These are phyloP conservation scores for Solea solea DNA, from an alignment of 2,113 vertebrate genomes.

Conservation along the genomic window DNA sequence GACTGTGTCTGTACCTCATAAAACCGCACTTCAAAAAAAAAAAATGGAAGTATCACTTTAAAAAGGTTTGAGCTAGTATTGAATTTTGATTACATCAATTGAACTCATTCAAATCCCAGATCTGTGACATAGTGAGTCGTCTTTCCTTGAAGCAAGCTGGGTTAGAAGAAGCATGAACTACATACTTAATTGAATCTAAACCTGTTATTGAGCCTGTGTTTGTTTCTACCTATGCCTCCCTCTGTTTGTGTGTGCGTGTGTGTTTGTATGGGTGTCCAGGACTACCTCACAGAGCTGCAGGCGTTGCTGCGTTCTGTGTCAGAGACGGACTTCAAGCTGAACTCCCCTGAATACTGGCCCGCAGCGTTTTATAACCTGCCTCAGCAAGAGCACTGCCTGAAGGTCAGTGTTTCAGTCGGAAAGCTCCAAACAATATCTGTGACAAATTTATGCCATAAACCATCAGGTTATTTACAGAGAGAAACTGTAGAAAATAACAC, in stretches of 20 bases:
- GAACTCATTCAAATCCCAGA: no score
- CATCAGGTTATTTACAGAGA: neutral
- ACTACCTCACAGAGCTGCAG: slow-evolving; percentile 89
- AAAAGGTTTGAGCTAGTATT: no score
- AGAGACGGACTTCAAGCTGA: slow-evolving; percentile 90
- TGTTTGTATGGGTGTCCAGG: slow-evolving; percentile 83
- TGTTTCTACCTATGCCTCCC: neutral
- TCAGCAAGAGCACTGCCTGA: slow-evolving; percentile 91
- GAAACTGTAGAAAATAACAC: neutral
- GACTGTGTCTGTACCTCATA: no score
- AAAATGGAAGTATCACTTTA: no score
- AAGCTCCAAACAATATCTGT: neutral
- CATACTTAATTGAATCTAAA: no score
- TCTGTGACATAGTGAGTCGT: no score
- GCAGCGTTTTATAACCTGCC: slow-evolving; percentile 89
- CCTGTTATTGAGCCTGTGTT: slow-evolving; percentile 1
- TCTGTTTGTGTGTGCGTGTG: slow-evolving; percentile 5
- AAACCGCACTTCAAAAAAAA: no score
- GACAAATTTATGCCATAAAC: neutral
- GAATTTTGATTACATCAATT: no score
- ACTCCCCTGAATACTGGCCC: slow-evolving; percentile 88
- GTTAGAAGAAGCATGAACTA: no score
- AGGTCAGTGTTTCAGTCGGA: slow-evolving; percentile 82
- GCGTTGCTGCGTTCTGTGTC: slow-evolving; percentile 86
- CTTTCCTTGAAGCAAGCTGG: no score